phyloP scores from a whole-genome alignment of 2,797 vertebrate genomes.

The Rhabdomys pumilio region DNA sequence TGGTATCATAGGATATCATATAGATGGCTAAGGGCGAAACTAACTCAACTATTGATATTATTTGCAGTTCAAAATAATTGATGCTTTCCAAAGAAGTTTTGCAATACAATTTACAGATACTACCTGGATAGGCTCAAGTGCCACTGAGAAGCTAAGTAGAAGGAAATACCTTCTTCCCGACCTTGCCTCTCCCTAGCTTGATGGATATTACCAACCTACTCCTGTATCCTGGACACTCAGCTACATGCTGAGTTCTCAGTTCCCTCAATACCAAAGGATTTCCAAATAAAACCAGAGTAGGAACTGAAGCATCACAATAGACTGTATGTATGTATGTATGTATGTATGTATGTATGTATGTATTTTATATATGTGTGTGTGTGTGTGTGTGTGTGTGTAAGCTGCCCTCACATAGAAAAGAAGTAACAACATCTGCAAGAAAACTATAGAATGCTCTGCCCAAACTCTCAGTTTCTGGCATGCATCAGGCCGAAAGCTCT shows the following conservation, averaged over 20 bases:
- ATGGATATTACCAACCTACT: neutral
- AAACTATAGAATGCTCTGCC: constrained; percentile 6
- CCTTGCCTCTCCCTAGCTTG: neutral
- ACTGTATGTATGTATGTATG: neutral
- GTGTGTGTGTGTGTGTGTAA: neutral
- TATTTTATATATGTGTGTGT: neutral
- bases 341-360: too few relatives aligned
- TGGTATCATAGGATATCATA: neutral
- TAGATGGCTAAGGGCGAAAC: constrained; percentile 7
- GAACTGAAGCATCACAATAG: neutral
- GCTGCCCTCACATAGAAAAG: constrained; percentile 17
- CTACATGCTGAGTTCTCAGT: neutral
- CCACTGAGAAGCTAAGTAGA: neutral
- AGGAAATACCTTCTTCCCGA: neutral
- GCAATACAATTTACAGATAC: constrained; percentile 3
- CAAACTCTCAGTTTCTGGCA: constrained; percentile 12
- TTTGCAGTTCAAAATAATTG: constrained; percentile 72
- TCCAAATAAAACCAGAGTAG: constrained; percentile 12
- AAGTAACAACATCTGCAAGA: neutral
- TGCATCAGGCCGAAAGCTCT: neutral
- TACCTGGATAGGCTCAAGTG: neutral
- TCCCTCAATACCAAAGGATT: neutral
- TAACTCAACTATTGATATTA: constrained; percentile 15
- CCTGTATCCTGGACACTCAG: neutral
- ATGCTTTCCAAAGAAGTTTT: constrained; percentile 55